These are phyloP conservation scores for Dryobotodes eremita DNA, from an alignment of 2,888 invertebrate species.

Conservation along the genomic window DNA sequence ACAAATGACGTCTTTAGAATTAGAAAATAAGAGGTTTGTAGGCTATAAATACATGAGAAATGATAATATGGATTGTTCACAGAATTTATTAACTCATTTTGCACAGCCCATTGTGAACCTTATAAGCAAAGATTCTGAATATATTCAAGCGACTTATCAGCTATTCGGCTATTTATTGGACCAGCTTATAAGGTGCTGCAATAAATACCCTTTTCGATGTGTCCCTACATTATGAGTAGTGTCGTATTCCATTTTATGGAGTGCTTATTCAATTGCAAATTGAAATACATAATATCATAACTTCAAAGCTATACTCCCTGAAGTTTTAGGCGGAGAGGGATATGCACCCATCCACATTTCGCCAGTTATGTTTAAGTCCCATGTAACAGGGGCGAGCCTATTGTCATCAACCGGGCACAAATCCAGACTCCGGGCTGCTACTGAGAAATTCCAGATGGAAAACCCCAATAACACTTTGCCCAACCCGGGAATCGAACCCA, in stretches of 20 bases:
- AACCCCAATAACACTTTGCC: too few species aligned
- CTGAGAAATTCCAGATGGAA: too few species aligned
- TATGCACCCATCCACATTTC: too few species aligned
- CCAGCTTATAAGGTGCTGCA: too few species aligned
- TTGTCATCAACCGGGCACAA: too few species aligned
- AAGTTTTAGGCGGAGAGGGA: too few species aligned
- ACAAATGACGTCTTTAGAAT: conserved; percentile 10
- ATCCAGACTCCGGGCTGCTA: too few species aligned
- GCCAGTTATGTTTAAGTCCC: too few species aligned
- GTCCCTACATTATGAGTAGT: neutral
- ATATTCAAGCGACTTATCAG: neutral
- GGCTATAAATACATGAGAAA: conserved; percentile 7
- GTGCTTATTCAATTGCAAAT: neutral
- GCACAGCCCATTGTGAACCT: neutral
- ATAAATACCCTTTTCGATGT: neutral
- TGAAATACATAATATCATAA: neutral
- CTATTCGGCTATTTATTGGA: too few species aligned
- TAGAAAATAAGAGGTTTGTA: conserved; percentile 40
- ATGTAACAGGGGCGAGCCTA: too few species aligned
- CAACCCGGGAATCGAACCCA: too few species aligned
- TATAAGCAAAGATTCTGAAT: neutral
- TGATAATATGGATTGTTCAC: neutral
- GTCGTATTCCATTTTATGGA: neutral
- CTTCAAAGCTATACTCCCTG: too few species aligned
- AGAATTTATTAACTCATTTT: neutral